phyloP scores from a whole-genome alignment of 2,113 vertebrate species.

The Tragelaphus buxtoni region DNA sequence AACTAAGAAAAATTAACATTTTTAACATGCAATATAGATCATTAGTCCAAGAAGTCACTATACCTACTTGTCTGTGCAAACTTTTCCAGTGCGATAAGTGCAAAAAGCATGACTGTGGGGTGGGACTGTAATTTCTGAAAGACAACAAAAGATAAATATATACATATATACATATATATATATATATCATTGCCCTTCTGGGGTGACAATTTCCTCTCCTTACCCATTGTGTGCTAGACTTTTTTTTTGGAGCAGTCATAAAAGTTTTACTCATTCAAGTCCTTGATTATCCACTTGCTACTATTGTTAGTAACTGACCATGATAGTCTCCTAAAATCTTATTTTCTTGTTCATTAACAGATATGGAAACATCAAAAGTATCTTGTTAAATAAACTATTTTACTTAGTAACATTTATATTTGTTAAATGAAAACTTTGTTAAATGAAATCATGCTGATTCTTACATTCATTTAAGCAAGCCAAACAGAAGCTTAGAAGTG shows the following conservation, averaged over 20 bases:
- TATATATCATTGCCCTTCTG: background rate
- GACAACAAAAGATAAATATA: conserved; percentile 41
- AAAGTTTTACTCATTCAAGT: background rate
- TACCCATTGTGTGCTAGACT: background rate
- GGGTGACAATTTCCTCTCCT: background rate
- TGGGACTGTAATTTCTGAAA: conserved; percentile 94
- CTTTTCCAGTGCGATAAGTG: conserved; percentile 98
- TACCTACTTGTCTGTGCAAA: conserved; percentile 99
- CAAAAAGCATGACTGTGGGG: conserved; percentile 98
- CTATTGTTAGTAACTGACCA: background rate
- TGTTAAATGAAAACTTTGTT: background rate
- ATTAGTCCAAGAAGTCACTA: conserved; percentile 38
- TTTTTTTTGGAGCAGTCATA: background rate
- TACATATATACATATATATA: background rate
- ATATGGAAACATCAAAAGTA: conserved; percentile 12
- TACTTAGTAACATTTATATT: conserved; percentile 14
- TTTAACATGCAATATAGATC: background rate
- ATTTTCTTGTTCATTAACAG: conserved; percentile 10
- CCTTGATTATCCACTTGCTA: background rate
- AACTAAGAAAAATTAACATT: conserved; percentile 16
- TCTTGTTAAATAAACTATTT: conserved; percentile 31
- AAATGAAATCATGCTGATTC: conserved; percentile 13
- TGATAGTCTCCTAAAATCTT: background rate
- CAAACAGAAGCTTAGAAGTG: conserved; percentile 37
- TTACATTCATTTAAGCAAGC: conserved; percentile 32